Evolutionary conservation across 2,113 vertebrate species (phyloP).

Genomic region (Psophia crepitans): DNA sequence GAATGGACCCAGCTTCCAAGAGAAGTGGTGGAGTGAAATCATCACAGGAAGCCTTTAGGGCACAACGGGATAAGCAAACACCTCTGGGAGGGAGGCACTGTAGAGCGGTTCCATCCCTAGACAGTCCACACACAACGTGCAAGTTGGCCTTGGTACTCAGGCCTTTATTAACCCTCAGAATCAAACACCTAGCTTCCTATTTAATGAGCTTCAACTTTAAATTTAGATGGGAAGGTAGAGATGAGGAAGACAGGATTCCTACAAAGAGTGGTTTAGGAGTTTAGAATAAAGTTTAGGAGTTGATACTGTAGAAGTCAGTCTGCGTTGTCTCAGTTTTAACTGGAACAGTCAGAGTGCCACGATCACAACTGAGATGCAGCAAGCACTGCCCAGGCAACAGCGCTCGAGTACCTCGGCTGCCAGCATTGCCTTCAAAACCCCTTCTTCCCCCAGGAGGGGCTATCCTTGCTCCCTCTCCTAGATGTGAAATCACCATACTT

Average conservation of each 20-base stretch:
- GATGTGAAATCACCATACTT: not conserved
- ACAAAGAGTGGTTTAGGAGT: not conserved
- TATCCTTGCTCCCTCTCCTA: not conserved
- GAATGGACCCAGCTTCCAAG: not conserved
- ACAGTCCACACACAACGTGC: rapidly evolving
- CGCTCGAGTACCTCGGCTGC: not conserved
- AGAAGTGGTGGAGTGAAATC: not conserved
- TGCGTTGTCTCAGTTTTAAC: not conserved
- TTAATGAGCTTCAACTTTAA: not conserved
- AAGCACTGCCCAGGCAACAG: not conserved
- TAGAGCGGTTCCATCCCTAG: not conserved
- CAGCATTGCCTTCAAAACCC: not conserved
- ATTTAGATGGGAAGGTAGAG: not conserved
- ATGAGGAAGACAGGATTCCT: not conserved
- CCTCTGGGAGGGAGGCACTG: not conserved
- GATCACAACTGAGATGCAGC: not conserved
- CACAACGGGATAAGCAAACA: not conserved
- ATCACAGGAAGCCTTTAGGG: not conserved
- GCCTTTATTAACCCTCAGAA: not conserved
- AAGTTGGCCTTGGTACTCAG: not conserved
- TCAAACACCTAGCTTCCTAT: not conserved
- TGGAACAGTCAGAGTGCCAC: not conserved
- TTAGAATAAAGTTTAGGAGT: not conserved
- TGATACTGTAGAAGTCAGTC: not conserved
- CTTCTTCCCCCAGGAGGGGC: not conserved